Base-by-base conservation (phyloP, 2,113 vertebrate genomes). In the Thryonomys swinderianus region DNA sequence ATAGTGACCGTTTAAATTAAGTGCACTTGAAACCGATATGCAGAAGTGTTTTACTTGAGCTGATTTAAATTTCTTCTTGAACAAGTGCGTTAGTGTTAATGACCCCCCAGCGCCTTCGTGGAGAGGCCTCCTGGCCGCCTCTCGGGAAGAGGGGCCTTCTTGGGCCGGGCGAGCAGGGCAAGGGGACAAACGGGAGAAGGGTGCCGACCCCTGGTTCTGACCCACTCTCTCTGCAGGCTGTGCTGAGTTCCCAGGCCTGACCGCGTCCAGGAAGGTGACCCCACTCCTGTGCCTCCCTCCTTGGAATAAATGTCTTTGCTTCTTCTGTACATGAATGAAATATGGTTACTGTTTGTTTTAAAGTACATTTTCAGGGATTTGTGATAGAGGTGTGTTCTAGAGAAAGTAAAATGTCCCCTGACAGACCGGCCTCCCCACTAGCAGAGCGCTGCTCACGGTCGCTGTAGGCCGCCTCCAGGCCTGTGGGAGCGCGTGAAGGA, bases 361-460 rank as follows among this genome's bases (percentile, higher is more conserved):
- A 90, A 80, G 16, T 32, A 85, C n/a, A 42, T 85, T 94, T 90
- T 88, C 67, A 95, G 92, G 82, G 80, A 93, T 86, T 76, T 74
- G 45, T 78, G 27, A 48, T 48, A 92, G 62, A 71, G 21, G 62
- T 13, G 3, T 61, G 12, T 61, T 45, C 25, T 42, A 55, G 18
- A 69, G 80, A 79, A 87, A 88, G 27, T 34, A 40, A 87, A 79
- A 51, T 55, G 66, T 79, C 21, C 4, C 9, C 1, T 67, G 30
- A 14, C 21, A 10, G 5, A 16, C 1, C 14, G 83, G 14, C 0
- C 25, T 79, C 53, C 42, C 37, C 23, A 23, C 18, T 30, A 17
- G 30, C 27, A 45, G 34, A 80, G 13, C 30, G 0, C 53, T 48
- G 42, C 17, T n/a, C n/a, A 53, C 2, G 51, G 11, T 11, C 34